Conservation (phyloP, 2,797 vertebrate species). For the Muscicapa comitata region DNA sequence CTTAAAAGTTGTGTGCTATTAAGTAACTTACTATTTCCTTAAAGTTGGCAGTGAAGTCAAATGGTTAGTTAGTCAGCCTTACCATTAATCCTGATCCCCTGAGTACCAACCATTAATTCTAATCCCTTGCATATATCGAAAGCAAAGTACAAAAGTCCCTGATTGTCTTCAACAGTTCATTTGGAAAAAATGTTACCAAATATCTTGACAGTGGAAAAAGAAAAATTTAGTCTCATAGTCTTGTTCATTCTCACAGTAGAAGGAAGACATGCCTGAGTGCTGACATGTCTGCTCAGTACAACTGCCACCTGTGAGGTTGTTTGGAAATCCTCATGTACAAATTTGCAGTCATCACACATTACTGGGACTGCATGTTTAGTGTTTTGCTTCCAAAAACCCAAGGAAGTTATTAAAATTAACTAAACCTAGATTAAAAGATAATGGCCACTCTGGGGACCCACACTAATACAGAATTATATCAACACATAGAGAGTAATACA, state of each 20-base stretch:
- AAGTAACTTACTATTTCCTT: not conserved
- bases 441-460: not conserved
- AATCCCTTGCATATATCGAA: not conserved
- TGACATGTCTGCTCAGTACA: rapidly evolving
- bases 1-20: constrained; percentile 4
- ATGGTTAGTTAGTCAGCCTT: not conserved
- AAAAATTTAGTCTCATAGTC: not conserved
- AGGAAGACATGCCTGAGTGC: not conserved
- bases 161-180: not conserved
- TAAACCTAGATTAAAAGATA: constrained; percentile 5
- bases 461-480: not conserved
- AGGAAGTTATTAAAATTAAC: not conserved
- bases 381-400: not conserved
- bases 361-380: not conserved
- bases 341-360: not conserved
- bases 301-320: not conserved
- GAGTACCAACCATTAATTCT: not conserved
- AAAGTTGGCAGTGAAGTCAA: not conserved
- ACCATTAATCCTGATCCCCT: not conserved
- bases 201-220: not conserved
- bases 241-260: rapidly evolving
- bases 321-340: not conserved
- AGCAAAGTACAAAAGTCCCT: not conserved
- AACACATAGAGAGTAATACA: not conserved
- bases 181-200: not conserved